A percentile compares a stretch with the other conserved stretches of the same genome.
These are phyloP conservation scores for Cirrhinus molitorella DNA, from an alignment of 2,797 vertebrate species.

Conservation along the genomic window DNA sequence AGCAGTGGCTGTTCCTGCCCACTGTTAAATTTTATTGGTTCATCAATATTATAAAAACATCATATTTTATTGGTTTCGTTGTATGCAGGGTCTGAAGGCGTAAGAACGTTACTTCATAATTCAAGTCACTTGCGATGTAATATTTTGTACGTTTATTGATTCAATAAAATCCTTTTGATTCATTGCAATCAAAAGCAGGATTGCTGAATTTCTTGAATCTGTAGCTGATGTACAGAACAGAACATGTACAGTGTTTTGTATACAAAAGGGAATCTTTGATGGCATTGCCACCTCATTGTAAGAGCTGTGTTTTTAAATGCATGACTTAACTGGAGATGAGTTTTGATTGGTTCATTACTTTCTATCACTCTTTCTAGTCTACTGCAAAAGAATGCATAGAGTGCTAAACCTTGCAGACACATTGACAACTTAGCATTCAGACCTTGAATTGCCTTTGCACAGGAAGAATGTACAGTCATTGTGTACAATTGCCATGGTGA, in stretches of 20 bases:
- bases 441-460: constrained; percentile 23
- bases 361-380: constrained; percentile 36
- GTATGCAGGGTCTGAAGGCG: not conserved
- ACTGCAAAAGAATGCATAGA: constrained; percentile 37
- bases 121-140: too few species aligned
- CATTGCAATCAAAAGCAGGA: not conserved
- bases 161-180: not conserved
- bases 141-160: not conserved
- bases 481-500: constrained; percentile 58
- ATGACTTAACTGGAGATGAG: not conserved
- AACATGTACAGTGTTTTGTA: constrained; percentile 12
- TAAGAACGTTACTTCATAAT: not conserved
- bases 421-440: constrained; percentile 48
- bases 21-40: too few species aligned
- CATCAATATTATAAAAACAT: too few species aligned
- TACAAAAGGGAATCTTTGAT: not conserved
- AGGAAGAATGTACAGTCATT: constrained; percentile 12
- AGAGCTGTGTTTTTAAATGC: not conserved
- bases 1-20: too few species aligned
- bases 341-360: not conserved
- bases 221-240: too few species aligned
- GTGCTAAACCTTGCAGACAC: constrained; percentile 50
- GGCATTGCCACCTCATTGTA: not conserved
- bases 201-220: not conserved
- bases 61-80: too few species aligned